These are phyloP conservation scores for Dicranocentrus wangi DNA, from an alignment of 2,888 invertebrate genomes.

Conservation along the genomic window DNA sequence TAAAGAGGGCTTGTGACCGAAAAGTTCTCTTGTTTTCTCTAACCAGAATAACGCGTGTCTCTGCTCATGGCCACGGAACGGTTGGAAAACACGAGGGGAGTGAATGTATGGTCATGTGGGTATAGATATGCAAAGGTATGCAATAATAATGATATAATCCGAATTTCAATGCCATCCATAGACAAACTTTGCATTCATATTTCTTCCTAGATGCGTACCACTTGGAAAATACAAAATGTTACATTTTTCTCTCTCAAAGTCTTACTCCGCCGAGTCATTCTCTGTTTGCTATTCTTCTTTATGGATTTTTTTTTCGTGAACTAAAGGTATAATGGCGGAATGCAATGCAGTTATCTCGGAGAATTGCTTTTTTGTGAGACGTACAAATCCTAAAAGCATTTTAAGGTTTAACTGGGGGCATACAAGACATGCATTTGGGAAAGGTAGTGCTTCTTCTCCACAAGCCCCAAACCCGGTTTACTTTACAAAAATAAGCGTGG, in stretches of 20 bases:
- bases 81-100: background rate
- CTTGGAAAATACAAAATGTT: background rate
- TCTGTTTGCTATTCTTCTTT: conserved; percentile 12
- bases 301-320: background rate
- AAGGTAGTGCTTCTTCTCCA: background rate
- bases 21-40: background rate
- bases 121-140: conserved; percentile 17
- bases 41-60: background rate
- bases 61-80: background rate
- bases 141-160: conserved; percentile 30
- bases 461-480: no score
- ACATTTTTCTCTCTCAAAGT: conserved; percentile 4
- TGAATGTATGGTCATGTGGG: background rate
- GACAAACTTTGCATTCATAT: background rate
- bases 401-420: no score
- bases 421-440: background rate
- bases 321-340: background rate
- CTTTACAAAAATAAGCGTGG: no score
- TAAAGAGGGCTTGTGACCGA: no score
- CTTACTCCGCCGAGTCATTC: background rate
- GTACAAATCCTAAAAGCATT: no score
- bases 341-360: background rate
- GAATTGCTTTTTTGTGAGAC: background rate
- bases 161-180: conserved; percentile 16
- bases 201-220: background rate